Percentiles rank a stretch among this genome's conserved stretches.
Conservation (phyloP, 2,888 invertebrate genomes). For the Stenurella melanura region DNA sequence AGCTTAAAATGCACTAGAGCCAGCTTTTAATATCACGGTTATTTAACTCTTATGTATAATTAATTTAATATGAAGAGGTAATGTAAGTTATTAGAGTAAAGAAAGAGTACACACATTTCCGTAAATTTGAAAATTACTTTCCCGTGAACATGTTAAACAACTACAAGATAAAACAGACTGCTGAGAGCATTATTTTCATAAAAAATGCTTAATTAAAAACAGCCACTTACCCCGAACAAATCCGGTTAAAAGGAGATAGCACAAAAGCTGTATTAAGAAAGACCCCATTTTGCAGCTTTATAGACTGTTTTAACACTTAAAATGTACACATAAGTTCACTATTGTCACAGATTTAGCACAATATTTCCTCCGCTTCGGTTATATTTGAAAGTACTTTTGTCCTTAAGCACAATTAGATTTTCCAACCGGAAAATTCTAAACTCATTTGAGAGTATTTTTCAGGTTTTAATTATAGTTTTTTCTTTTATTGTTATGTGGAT, state of each 20-base stretch:
- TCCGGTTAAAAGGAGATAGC: constrained; percentile 55
- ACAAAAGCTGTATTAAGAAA: constrained; percentile 57
- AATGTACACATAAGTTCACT: constrained; percentile 48
- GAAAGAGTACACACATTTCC: background rate
- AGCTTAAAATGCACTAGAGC: background rate
- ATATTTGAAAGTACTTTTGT: constrained; percentile 51
- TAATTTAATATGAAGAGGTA: background rate
- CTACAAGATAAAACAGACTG: constrained; percentile 17
- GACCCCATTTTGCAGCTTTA: constrained; percentile 55
- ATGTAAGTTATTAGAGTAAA: background rate
- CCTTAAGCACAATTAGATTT: constrained; percentile 49
- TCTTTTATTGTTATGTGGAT: constrained; percentile 39
- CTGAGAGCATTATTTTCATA: background rate
- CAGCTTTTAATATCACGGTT: background rate
- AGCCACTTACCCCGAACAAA: constrained; percentile 56
- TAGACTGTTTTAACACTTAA: constrained; percentile 46
- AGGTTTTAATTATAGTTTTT: constrained; percentile 44
- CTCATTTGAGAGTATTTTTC: constrained; percentile 35
- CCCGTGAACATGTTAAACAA: constrained; percentile 9
- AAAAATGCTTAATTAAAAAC: constrained; percentile 27
- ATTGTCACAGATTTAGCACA: constrained; percentile 35
- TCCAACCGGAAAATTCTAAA: constrained; percentile 47
- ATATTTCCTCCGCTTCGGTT: constrained; percentile 44
- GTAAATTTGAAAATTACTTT: background rate
- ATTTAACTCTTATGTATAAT: background rate